phyloP scores from a whole-genome alignment of 37 sponge, comb jelly and placozoan species.

The Corticium candelabrum region DNA sequence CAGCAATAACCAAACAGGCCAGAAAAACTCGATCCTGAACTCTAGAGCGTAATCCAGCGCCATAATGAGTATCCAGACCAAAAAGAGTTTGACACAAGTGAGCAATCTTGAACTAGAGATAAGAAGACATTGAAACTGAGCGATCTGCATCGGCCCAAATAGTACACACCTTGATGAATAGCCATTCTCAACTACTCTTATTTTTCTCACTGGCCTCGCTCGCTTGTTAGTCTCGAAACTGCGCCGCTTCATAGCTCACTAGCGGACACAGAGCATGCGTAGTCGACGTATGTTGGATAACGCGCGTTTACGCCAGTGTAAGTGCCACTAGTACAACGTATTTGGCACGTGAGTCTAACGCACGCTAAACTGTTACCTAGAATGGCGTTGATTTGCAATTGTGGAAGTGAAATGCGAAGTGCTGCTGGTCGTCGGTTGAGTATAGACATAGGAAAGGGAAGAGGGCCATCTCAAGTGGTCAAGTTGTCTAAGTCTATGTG shows the following conservation, averaged over 20 bases:
- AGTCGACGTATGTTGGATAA: too few species aligned
- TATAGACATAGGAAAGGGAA: neutral
- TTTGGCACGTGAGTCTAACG: too few species aligned
- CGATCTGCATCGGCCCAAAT: too few species aligned
- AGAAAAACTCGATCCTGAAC: neutral
- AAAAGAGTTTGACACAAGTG: neutral
- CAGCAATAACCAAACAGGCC: neutral
- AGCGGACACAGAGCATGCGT: too few species aligned
- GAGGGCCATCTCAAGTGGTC: neutral
- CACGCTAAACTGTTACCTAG: too few species aligned
- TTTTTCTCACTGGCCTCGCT: neutral
- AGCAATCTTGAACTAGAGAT: too few species aligned
- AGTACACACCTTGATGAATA: neutral
- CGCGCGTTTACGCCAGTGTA: too few species aligned
- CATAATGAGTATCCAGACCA: neutral
- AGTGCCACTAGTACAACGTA: too few species aligned
- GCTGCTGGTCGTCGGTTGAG: neutral
- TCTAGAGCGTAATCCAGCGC: neutral
- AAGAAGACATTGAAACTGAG: too few species aligned
- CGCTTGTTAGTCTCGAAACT: neutral
- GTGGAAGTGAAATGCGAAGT: neutral
- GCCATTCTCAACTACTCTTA: neutral
- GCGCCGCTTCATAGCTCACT: neutral
- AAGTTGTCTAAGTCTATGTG: conserved; percentile 51
- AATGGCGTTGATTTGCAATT: too few species aligned